Evolutionary conservation across 2,113 vertebrate genomes (phyloP).

Genomic region (Theristicus caerulescens): DNA sequence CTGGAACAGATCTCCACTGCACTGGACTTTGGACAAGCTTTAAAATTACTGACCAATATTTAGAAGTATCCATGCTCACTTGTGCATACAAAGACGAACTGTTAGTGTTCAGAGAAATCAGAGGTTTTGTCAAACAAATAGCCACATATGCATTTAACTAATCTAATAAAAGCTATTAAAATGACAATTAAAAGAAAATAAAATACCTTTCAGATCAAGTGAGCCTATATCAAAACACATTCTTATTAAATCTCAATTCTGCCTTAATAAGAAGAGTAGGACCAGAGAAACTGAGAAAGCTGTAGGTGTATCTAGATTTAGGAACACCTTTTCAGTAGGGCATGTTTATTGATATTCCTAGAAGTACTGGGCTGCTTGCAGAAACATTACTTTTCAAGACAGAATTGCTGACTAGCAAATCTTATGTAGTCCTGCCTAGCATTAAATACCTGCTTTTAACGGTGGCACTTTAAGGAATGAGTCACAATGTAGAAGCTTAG

Average conservation of each 20-base stretch:
- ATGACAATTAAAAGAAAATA: neutral
- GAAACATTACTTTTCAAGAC: neutral
- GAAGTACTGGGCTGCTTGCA: neutral
- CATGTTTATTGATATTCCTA: neutral
- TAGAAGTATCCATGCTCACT: neutral
- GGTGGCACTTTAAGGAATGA: neutral
- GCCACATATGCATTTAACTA: fast-evolving
- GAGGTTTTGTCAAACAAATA: neutral
- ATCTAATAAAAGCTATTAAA: neutral
- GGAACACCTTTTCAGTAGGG: neutral
- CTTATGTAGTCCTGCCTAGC: neutral
- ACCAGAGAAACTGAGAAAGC: neutral
- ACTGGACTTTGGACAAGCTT: neutral
- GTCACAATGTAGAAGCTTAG: neutral
- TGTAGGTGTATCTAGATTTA: neutral
- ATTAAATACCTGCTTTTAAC: neutral
- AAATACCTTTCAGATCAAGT: neutral
- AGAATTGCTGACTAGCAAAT: neutral
- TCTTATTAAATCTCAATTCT: neutral
- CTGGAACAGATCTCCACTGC: neutral
- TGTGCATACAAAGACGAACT: neutral
- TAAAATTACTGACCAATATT: neutral
- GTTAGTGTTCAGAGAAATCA: neutral
- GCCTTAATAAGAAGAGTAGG: neutral
- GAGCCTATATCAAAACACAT: neutral